Evolutionary conservation across 2,888 invertebrate genomes (phyloP).

Genomic region (Chrysodeixis includens): DNA sequence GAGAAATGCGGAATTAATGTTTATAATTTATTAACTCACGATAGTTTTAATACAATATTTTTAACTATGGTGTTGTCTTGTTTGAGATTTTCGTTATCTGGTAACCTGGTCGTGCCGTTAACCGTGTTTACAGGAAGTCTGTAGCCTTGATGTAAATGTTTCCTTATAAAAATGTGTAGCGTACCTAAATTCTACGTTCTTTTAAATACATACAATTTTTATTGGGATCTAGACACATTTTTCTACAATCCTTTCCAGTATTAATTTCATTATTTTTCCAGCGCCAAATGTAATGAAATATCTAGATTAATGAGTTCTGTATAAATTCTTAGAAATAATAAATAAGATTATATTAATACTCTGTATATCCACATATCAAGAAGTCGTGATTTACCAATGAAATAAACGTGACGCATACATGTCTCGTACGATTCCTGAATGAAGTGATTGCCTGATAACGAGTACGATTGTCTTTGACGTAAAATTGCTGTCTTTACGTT

Average conservation of each 20-base stretch:
- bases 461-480: conserved; percentile 2
- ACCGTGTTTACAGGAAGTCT: conserved; percentile 4
- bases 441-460: conserved; percentile 4
- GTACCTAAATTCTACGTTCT: not conserved
- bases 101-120: conserved; percentile 2
- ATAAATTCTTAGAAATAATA: too few relatives aligned
- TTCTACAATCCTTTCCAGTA: too few relatives aligned
- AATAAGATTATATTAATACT: too few relatives aligned
- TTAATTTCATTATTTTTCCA: too few relatives aligned
- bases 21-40: not conserved
- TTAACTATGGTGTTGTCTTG: too few relatives aligned
- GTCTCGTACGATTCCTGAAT: conserved; percentile 1
- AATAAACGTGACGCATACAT: not conserved
- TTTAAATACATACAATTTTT: not conserved
- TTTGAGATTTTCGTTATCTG: not conserved
- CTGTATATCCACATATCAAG: not conserved
- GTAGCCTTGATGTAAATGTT: not conserved
- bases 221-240: not conserved
- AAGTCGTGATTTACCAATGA: not conserved
- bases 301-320: too few relatives aligned
- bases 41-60: too few relatives aligned
- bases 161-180: conserved; percentile 1
- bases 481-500: not conserved
- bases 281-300: too few relatives aligned
- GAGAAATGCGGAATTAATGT: not conserved